Base-by-base conservation (phyloP, 2,797 vertebrate genomes). In the Xerus rutilus region DNA sequence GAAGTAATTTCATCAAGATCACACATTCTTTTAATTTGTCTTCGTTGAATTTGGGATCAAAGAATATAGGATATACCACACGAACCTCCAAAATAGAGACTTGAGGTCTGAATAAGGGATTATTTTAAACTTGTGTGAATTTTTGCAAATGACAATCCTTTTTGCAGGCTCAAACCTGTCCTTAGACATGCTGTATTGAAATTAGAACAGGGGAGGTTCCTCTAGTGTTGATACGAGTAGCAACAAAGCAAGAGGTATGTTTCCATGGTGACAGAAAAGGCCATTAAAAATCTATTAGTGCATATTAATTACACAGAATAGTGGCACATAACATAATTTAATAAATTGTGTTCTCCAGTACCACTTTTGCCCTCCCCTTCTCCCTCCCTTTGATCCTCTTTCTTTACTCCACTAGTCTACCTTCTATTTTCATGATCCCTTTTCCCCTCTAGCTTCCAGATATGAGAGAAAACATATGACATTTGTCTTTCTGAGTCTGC, bases 101-200 rank as follows among this genome's bases (percentile, higher is more conserved):
- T 81, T 81, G 59, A 70, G 17, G 72, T 81, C 49, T 35, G 32
- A 39, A 45, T 92, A 89, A 92, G 57, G 39, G 86, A 67, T 14
- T 52, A 7, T 76, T 91, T 78, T 82, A 89, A 81, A 70, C 30
- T 67, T 77, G 54, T 73, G 76, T n/a, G 73, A 43, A 1, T 72
- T 92, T 86, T 86, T 67, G n/a, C 69, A 87, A 90, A 78, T 72
- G 64, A 69, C 49, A 43, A 47, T 82, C 15, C 28, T 76, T 82
- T 93, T 64, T 82, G 9, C 30, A 79, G 59, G 49, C 83, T 67
- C 45, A 47, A 67, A 65, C 54, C 30, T 86, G 28, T 72, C 32
- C 20, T 87, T 78, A 76, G n/a, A n/a, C 69, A 54, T 65, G 17
- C 32, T 43, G 45, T 78, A 13, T 62, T 90, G 70, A 32, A 93